A percentile compares a stretch with the other conserved stretches of the same genome.
Evolutionary conservation across 2,888 invertebrate genomes (phyloP).

Genomic region (Drosophila fulvimacula): DNA sequence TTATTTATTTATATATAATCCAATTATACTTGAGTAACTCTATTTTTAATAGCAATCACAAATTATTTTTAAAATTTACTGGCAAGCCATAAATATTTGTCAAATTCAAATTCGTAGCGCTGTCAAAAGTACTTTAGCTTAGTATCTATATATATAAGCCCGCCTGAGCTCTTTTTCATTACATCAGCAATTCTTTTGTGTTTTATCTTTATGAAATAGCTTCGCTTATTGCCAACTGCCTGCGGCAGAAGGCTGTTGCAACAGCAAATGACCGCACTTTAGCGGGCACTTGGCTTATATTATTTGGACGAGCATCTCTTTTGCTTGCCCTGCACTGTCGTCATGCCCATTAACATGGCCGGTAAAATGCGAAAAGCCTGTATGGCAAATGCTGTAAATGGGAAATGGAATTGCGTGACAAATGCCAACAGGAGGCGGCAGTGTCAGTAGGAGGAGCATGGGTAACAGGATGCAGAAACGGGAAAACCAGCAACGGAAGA

Average conservation of each 20-base stretch:
- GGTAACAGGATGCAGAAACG: conserved; percentile 8
- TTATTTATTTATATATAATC: too few species aligned
- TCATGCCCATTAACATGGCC: conserved; percentile 14
- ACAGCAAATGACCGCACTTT: conserved; percentile 22
- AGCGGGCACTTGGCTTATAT: conserved; percentile 15
- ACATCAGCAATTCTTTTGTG: too few species aligned
- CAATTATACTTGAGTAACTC: background rate
- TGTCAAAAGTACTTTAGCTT: background rate
- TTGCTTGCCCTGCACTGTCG: conserved; percentile 8
- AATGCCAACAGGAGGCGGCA: conserved; percentile 23
- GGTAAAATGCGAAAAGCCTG: conserved; percentile 27
- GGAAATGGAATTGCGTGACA: conserved; percentile 49
- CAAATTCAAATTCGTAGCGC: background rate
- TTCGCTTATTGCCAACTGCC: conserved; percentile 1
- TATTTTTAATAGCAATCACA: background rate
- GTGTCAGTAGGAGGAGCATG: background rate
- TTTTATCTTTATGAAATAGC: background rate
- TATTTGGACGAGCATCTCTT: conserved; percentile 12
- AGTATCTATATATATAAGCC: background rate
- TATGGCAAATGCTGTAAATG: conserved; percentile 36
- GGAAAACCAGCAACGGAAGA: conserved; percentile 1
- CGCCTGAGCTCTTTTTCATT: background rate
- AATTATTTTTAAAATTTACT: background rate
- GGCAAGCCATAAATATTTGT: background rate
- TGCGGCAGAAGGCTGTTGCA: conserved; percentile 2